Evolutionary conservation across 2,113 vertebrate genomes (phyloP).

Genomic region (Neotragus pygmaeus): DNA sequence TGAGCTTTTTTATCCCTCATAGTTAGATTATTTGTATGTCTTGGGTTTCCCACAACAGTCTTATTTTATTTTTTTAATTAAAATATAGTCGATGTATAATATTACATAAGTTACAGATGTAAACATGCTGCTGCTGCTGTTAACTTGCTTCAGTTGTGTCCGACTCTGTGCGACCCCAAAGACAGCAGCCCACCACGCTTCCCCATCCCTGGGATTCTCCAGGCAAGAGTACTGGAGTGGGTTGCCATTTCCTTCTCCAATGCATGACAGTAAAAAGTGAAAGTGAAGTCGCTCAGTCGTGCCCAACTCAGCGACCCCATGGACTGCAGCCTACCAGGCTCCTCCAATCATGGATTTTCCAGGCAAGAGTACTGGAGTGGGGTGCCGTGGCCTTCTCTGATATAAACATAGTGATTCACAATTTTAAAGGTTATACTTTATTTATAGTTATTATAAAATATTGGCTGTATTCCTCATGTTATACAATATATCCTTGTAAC

Average conservation of each 20-base stretch:
- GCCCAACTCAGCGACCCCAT: too few species aligned
- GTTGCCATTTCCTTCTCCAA: too few species aligned
- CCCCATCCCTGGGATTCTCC: too few species aligned
- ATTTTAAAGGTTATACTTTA: not conserved
- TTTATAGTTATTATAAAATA: not conserved
- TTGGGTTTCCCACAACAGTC: not conserved
- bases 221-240: too few species aligned
- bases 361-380: too few species aligned
- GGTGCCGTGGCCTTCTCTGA: too few species aligned
- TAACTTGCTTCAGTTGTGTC: rapidly evolving
- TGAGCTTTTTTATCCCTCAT: not conserved
- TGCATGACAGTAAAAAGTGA: too few species aligned
- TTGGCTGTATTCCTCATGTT: not conserved
- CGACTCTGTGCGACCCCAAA: rapidly evolving
- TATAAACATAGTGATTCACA: not conserved
- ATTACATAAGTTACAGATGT: not conserved
- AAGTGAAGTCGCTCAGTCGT: too few species aligned
- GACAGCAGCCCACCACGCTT: too few species aligned
- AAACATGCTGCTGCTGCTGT: not conserved
- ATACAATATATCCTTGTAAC: not conserved
- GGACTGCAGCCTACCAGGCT: too few species aligned
- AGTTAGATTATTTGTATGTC: not conserved
- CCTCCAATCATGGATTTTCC: too few species aligned
- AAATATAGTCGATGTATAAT: not conserved
- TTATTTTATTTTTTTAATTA: not conserved